These are phyloP conservation scores for Adelges cooleyi DNA, from an alignment of 1,140 invertebrate genomes.

Conservation along the genomic window DNA sequence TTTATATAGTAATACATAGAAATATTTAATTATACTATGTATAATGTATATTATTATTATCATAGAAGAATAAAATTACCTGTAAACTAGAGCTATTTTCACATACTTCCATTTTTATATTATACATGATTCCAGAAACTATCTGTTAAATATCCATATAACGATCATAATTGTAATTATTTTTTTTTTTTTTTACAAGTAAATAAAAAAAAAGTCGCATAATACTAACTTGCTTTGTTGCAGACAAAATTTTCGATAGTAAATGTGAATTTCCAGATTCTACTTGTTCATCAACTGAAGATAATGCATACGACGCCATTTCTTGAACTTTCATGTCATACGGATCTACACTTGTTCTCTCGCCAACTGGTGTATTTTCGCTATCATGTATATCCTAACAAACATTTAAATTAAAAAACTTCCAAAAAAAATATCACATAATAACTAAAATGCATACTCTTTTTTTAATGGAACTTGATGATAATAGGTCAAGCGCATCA, in stretches of 20 bases:
- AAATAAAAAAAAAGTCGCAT: not conserved
- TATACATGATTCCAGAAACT: conserved; percentile 7
- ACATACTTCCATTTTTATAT: conserved; percentile 12
- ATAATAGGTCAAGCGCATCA: not conserved
- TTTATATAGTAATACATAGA: not conserved
- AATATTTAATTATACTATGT: not conserved
- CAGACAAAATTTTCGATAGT: conserved; percentile 10
- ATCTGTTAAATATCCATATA: conserved; percentile 2
- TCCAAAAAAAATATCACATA: no score
- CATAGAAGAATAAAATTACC: no score
- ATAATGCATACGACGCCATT: not conserved
- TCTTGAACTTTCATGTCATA: conserved; percentile 18
- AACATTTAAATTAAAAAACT: not conserved
- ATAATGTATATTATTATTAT: no score
- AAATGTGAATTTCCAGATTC: not conserved
- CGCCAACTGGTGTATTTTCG: not conserved
- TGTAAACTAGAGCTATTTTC: not conserved
- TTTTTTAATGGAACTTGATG: not conserved
- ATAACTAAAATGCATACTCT: not conserved
- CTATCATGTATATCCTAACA: conserved; percentile 16
- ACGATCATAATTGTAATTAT: no score
- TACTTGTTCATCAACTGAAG: not conserved
- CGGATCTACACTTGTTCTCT: not conserved
- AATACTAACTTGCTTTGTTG: conserved; percentile 3
- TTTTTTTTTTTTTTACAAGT: not conserved